Conservation (phyloP, 1,140 invertebrate genomes). For the Hyles vespertilio region DNA sequence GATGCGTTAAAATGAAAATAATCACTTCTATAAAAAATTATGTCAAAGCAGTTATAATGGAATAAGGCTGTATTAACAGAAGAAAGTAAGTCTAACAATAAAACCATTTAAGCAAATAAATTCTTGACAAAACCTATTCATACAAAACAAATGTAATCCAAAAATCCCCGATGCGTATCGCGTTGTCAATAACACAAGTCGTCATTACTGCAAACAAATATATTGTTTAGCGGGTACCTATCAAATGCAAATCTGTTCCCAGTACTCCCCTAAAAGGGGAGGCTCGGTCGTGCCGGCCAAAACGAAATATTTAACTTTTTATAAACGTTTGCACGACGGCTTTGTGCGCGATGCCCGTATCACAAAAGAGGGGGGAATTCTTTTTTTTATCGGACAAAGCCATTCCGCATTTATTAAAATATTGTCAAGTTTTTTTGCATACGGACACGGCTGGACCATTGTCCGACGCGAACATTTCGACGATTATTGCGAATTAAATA, state of each 20-base stretch:
- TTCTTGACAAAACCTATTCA: too few species aligned
- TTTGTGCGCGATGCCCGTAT: constrained; percentile 47
- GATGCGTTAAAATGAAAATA: too few species aligned
- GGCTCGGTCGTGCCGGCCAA: constrained; percentile 25
- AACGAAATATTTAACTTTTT: constrained; percentile 52
- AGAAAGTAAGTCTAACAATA: too few species aligned
- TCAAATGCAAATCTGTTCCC: constrained; percentile 36
- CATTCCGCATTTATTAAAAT: constrained; percentile 57
- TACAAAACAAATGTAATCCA: too few species aligned
- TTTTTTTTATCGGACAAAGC: constrained; percentile 42
- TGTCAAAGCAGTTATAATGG: too few species aligned
- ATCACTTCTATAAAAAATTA: too few species aligned
- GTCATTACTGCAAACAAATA: constrained; percentile 6
- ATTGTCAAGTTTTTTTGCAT: constrained; percentile 36
- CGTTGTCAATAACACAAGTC: too few species aligned
- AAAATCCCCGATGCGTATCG: too few species aligned
- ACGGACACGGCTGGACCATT: background rate
- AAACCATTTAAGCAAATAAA: too few species aligned
- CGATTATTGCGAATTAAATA: background rate
- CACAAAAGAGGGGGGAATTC: constrained; percentile 39
- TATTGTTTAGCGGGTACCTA: constrained; percentile 9
- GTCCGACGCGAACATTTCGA: background rate
- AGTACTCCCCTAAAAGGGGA: constrained; percentile 29
- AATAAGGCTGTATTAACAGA: too few species aligned
- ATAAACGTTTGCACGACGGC: constrained; percentile 52